Percentiles rank a stretch among this genome's conserved stretches.
Evolutionary conservation across 2,113 vertebrate species (phyloP).

Genomic region (Pleuronectes platessa): DNA sequence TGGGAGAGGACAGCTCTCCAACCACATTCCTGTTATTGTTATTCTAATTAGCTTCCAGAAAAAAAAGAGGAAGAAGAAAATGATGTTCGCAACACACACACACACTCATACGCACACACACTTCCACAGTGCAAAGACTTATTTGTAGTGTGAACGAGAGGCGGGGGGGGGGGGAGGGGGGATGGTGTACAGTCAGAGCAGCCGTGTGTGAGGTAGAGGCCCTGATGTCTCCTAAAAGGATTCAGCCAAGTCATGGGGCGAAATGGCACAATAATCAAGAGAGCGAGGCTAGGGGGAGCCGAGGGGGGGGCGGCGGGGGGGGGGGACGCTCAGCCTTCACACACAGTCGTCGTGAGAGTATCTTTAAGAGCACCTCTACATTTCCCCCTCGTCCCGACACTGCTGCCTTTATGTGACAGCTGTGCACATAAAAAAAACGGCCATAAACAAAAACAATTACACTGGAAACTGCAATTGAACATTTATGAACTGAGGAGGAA

Average conservation of each 20-base stretch:
- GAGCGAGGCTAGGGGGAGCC: constrained; percentile 56
- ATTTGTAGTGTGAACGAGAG: constrained; percentile 61
- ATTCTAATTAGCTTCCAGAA: constrained; percentile 81
- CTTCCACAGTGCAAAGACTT: constrained; percentile 57
- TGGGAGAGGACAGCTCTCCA: constrained; percentile 70
- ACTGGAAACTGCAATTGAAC: constrained; percentile 46
- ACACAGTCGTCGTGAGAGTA: constrained; percentile 70
- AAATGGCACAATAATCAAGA: constrained; percentile 77
- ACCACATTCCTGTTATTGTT: constrained; percentile 83
- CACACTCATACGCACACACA: constrained; percentile 60
- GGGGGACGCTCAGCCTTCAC: constrained; percentile 50
- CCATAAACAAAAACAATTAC: constrained; percentile 66
- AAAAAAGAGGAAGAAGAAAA: constrained; percentile 30
- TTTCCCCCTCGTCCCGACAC: constrained; percentile 54
- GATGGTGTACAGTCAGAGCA: constrained; percentile 52
- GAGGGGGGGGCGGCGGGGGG: constrained; percentile 30
- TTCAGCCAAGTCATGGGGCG: constrained; percentile 67
- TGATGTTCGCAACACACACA: constrained; percentile 42
- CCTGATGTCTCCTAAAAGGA: constrained; percentile 75
- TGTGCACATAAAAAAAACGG: constrained; percentile 64
- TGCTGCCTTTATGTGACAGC: constrained; percentile 61
- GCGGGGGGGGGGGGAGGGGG: constrained; percentile 40
- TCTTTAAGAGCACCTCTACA: constrained; percentile 59
- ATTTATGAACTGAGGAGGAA: constrained; percentile 53
- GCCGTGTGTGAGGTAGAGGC: constrained; percentile 72